Conservation (phyloP, 2,888 invertebrate species). For the Chironomus riparius region DNA sequence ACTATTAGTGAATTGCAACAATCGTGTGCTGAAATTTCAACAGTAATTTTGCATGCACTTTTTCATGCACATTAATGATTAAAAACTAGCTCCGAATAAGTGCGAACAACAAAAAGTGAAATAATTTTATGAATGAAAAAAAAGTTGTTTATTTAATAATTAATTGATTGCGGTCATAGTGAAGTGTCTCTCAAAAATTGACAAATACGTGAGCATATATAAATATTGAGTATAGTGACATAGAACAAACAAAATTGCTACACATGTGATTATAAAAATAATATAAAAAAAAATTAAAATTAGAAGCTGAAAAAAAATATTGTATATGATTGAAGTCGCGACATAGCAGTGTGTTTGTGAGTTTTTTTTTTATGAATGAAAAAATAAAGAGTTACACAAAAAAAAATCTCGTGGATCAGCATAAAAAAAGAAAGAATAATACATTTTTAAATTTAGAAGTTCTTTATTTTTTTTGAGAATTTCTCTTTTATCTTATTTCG, state of each 20-base stretch:
- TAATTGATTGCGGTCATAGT: constrained; percentile 10
- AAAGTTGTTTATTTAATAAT: neutral
- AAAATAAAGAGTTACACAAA: neutral
- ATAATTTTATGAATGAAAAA: neutral
- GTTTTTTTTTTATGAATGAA: constrained; percentile 19
- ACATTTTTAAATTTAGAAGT: constrained; percentile 19
- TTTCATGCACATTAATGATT: constrained; percentile 12
- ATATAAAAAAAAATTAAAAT: constrained; percentile 20
- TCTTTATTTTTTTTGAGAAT: neutral
- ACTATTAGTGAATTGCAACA: neutral
- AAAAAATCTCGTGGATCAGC: constrained; percentile 25
- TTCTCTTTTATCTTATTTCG: neutral
- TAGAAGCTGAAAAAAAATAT: constrained; percentile 19
- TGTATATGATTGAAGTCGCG: neutral
- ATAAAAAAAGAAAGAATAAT: constrained; percentile 15
- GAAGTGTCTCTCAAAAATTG: neutral
- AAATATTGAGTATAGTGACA: neutral
- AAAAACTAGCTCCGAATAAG: neutral
- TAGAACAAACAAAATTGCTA: neutral
- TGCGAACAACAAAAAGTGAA: neutral
- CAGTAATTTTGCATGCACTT: neutral
- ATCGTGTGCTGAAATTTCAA: neutral
- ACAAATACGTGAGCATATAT: neutral
- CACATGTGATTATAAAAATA: constrained; percentile 2
- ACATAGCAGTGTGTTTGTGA: neutral